Evolutionary conservation across 2,797 vertebrate genomes (phyloP).

Genomic region (Pampus argenteus): DNA sequence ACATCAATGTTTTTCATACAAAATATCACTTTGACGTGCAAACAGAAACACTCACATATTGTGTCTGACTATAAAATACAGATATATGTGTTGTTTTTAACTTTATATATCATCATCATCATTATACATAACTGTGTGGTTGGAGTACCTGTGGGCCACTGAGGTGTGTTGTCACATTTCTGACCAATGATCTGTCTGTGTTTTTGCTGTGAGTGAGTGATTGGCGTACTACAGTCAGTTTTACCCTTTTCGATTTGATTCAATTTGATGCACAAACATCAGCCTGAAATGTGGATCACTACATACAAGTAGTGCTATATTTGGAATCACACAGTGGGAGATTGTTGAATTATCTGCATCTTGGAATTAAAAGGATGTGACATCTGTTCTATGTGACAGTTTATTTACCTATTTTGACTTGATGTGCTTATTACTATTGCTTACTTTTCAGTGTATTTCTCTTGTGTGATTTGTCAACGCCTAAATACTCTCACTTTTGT

Average conservation of each 20-base stretch:
- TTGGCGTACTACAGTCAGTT: constrained; percentile 29
- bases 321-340: constrained; percentile 41
- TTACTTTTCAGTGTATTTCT: constrained; percentile 4
- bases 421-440: constrained; percentile 16
- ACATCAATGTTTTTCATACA: not conserved
- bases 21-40: not conserved
- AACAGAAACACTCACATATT: not conserved
- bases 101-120: not conserved
- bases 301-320: constrained; percentile 40
- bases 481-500: constrained; percentile 20
- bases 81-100: not conserved
- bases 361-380: constrained; percentile 52
- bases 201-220: constrained; percentile 28
- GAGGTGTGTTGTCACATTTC: constrained; percentile 27
- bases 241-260: constrained; percentile 44
- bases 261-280: constrained; percentile 38
- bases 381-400: constrained; percentile 48
- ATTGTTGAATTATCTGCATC: constrained; percentile 55
- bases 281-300: constrained; percentile 42
- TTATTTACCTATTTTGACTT: constrained; percentile 49
- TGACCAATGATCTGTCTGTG: constrained; percentile 37
- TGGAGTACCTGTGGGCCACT: constrained; percentile 7
- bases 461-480: constrained; percentile 24
- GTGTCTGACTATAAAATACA: not conserved
- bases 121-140: not conserved